Conservation (phyloP, 2,113 vertebrate genomes). For the Bos indicus region DNA sequence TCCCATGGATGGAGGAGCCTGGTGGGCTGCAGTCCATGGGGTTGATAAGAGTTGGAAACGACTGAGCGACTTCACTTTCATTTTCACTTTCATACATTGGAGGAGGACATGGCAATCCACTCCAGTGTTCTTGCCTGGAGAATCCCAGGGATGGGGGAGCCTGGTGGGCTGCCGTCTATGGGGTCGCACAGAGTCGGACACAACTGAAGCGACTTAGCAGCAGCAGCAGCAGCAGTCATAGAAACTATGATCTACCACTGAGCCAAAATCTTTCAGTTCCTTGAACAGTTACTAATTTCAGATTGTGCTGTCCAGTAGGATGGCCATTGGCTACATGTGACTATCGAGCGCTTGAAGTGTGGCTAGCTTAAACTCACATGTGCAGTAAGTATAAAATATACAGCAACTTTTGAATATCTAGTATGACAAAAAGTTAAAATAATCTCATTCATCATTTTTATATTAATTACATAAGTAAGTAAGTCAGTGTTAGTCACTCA, state of each 20-base stretch:
- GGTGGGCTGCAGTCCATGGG: no score
- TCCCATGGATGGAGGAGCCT: no score
- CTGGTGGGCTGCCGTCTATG: no score
- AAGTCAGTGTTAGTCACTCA: not conserved
- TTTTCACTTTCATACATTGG: no score
- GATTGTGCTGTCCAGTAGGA: no score
- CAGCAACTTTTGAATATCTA: not conserved
- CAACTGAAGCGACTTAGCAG: no score
- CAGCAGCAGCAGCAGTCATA: not conserved
- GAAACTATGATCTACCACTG: not conserved
- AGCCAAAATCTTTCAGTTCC: not conserved
- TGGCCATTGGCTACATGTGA: not conserved
- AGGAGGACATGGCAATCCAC: no score
- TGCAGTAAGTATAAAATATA: not conserved
- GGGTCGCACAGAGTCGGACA: no score
- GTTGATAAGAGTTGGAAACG: no score
- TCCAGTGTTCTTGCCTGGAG: no score
- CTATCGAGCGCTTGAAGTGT: rapidly evolving
- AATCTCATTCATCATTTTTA: not conserved
- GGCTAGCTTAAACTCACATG: not conserved
- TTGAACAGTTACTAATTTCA: not conserved
- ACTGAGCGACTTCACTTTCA: no score
- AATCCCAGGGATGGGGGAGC: no score
- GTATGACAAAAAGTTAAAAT: not conserved
- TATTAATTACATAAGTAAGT: not conserved